Conservation (phyloP, 2,113 vertebrate species). For the Pongo pygmaeus region DNA sequence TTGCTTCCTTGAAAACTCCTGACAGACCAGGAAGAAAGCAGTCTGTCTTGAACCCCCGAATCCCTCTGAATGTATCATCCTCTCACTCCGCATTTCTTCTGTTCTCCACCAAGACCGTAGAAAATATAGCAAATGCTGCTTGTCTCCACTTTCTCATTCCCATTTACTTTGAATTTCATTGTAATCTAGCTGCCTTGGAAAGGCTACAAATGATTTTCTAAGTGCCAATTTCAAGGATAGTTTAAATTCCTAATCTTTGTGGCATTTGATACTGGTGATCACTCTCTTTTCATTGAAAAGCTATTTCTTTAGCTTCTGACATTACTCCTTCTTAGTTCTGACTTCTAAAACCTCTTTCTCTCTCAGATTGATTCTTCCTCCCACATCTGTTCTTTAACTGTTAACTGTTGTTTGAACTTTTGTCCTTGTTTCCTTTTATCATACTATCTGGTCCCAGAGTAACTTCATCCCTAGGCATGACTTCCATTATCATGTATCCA, state of each 20-base stretch:
- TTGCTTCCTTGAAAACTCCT: not conserved
- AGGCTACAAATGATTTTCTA: not conserved
- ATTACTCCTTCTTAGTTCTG: not conserved
- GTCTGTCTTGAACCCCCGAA: not conserved
- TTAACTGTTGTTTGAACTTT: not conserved
- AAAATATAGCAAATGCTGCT: not conserved
- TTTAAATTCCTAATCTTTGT: not conserved
- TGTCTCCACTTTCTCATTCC: not conserved
- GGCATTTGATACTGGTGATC: not conserved
- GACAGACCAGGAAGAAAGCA: not conserved
- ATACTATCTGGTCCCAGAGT: not conserved
- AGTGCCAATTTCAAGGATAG: not conserved
- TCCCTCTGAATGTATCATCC: not conserved
- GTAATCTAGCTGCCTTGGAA: not conserved
- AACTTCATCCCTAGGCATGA: not conserved
- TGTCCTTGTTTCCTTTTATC: not conserved
- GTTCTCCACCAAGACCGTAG: not conserved
- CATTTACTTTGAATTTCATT: slow-evolving; percentile 1
- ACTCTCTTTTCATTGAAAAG: not conserved
- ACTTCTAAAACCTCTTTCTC: not conserved
- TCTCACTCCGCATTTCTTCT: not conserved
- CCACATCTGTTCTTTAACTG: not conserved
- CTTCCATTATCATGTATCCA: not conserved
- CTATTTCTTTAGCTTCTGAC: not conserved
- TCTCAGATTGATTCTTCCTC: not conserved